Evolutionary conservation across 2,113 vertebrate genomes (phyloP).

Genomic region (Nesoenas mayeri): DNA sequence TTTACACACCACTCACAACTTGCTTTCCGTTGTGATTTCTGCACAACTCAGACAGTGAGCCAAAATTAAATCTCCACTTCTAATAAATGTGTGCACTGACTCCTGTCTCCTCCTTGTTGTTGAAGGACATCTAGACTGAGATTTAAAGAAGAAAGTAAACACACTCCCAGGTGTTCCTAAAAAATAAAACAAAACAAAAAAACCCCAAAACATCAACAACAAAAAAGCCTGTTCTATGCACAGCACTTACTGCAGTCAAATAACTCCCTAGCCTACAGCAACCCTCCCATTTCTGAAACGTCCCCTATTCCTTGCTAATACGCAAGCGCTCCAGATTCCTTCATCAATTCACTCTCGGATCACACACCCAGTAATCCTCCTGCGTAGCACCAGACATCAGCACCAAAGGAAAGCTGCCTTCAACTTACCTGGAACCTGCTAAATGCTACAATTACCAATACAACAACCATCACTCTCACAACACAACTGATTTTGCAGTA

Average conservation of each 20-base stretch:
- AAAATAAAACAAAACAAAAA: too few relatives aligned
- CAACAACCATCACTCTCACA: too few relatives aligned
- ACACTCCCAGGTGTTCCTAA: not conserved
- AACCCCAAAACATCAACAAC: too few relatives aligned
- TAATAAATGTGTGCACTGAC: not conserved
- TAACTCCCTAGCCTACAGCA: not conserved
- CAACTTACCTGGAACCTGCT: not conserved
- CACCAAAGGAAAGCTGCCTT: not conserved
- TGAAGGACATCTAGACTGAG: not conserved
- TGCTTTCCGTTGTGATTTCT: not conserved
- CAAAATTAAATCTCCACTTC: not conserved
- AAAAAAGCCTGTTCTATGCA: not conserved
- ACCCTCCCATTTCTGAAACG: accelerated
- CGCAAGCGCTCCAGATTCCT: not conserved
- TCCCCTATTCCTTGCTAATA: not conserved
- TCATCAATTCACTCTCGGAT: not conserved
- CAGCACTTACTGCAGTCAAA: not conserved
- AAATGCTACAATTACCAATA: not conserved
- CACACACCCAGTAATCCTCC: not conserved
- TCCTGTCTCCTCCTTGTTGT: not conserved
- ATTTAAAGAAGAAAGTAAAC: not conserved
- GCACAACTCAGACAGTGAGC: not conserved
- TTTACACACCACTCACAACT: not conserved
- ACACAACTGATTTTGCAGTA: accelerated
- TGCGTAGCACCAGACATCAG: not conserved